phyloP scores from a whole-genome alignment of 2,113 vertebrate species.

The Phylloscopus trochilus region DNA sequence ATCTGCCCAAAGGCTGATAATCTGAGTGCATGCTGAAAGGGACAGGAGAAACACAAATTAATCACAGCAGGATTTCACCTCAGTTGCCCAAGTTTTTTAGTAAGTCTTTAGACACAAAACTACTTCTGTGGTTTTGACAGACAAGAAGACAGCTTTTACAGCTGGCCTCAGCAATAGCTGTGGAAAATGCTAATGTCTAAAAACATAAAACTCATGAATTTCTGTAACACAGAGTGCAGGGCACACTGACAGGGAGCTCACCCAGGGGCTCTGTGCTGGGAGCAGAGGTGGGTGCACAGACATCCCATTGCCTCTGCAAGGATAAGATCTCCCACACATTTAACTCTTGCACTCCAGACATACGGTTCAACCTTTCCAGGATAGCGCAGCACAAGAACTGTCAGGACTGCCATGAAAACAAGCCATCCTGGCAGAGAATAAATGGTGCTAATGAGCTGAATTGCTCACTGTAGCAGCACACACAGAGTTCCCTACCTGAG shows the following conservation, averaged over 20 bases:
- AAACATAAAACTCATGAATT: background rate
- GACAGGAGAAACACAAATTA: background rate
- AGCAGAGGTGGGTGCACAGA: background rate
- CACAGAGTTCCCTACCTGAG: conserved; percentile 83
- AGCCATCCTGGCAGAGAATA: background rate
- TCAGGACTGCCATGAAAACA: background rate
- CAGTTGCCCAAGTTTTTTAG: background rate
- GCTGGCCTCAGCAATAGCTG: background rate
- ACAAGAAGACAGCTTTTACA: background rate
- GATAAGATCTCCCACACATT: background rate
- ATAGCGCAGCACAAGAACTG: rapidly evolving
- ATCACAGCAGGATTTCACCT: background rate
- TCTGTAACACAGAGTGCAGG: background rate
- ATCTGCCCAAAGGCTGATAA: conserved; percentile 98
- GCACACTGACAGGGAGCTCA: background rate
- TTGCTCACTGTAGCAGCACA: background rate
- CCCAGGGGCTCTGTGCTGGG: background rate
- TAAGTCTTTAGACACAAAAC: background rate
- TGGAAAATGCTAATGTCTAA: background rate
- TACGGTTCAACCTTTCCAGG: background rate
- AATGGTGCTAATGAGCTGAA: background rate
- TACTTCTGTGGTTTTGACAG: background rate
- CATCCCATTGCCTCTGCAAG: background rate
- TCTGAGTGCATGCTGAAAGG: conserved; percentile 87
- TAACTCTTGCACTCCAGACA: background rate